Evolutionary conservation across 2,797 vertebrate species (phyloP), one percentile per base, ranked within the genome.

Genomic region (Galaxias olidus): DNA sequence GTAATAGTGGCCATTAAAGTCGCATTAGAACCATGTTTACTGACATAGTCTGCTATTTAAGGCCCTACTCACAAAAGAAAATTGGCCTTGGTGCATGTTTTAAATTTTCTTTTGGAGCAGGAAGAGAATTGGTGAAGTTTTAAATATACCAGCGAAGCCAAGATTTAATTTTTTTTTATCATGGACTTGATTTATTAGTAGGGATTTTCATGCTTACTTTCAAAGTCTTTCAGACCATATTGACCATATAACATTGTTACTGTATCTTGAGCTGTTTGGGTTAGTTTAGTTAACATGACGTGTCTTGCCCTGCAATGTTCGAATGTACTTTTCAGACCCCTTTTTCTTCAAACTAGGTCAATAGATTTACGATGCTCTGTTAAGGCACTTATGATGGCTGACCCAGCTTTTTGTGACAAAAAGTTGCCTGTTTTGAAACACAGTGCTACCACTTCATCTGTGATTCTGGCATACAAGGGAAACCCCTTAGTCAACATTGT

Each of bases 331-430:
- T 11, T 17, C 50, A 61, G 80, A 49, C 61, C 63, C 50, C 14
- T 59, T 71, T 49, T 55, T 64, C 51, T 18, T 57, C 19, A 56
- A 67, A 77, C 40, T 49, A 55, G 65, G 64, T 74, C 71, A 59
- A 59, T 55, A 30, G 63, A 74, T 83, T 80, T 77, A 83, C 12
- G 42, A 65, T 4, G 62, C 63, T n/a, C 57, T 45, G 63, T 63
- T 65, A 80, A 65, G 72, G 76, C 42, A 18, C 40, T 19, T 40
- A 40, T 58, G 45, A 43, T 47, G 61, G 46, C 67, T 15, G 65
- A 65, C 53, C 74, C 63, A 69, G 69, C 69, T 66, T 72, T 65
- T 77, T 65, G 30, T 14, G 48, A 71, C 66, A 49, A 15, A 15
- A 59, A 7, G 13, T 50, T 45, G 50, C 14, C 46, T 30, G 63